Conservation (phyloP, 2,113 vertebrate species). For the Polyodon spathula region DNA sequence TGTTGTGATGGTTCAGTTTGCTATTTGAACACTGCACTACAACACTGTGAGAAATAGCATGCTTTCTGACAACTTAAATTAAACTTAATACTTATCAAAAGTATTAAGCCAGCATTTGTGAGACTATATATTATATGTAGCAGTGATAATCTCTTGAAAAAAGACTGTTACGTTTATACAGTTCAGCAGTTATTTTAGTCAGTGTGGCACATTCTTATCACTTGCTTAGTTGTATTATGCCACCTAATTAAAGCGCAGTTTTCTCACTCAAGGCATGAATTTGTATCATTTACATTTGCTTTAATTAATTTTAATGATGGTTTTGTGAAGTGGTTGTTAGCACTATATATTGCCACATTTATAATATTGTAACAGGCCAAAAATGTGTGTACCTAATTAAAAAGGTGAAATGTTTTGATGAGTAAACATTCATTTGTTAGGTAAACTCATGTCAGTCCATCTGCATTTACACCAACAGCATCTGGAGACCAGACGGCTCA, state of each 20-base stretch:
- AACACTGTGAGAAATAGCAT: too few relatives aligned
- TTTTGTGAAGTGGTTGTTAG: constrained; percentile 10
- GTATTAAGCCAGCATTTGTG: too few relatives aligned
- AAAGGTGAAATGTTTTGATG: background rate
- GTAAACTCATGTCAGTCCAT: constrained; percentile 6
- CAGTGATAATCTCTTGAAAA: too few relatives aligned
- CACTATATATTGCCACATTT: constrained; percentile 8
- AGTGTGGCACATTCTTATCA: constrained; percentile 22
- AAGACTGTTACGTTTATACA: constrained; percentile 34
- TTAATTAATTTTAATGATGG: constrained; percentile 8
- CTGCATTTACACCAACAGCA: constrained; percentile 50
- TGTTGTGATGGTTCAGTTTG: too few relatives aligned
- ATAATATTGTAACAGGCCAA: constrained; percentile 11
- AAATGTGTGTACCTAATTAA: constrained; percentile 7
- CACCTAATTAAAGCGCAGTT: constrained; percentile 11
- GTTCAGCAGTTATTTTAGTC: constrained; percentile 26
- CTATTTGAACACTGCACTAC: too few relatives aligned
- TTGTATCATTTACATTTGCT: constrained; percentile 4
- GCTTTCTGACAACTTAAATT: too few relatives aligned
- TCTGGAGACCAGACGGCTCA: constrained; percentile 97
- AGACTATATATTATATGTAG: too few relatives aligned
- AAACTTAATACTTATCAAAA: too few relatives aligned
- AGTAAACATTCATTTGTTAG: constrained; percentile 1
- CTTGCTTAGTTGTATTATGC: background rate
- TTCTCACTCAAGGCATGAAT: background rate